Percentiles rank a stretch among this genome's conserved stretches.
Conservation (phyloP, 2,888 invertebrate species). For the Rhingia rostrata region DNA sequence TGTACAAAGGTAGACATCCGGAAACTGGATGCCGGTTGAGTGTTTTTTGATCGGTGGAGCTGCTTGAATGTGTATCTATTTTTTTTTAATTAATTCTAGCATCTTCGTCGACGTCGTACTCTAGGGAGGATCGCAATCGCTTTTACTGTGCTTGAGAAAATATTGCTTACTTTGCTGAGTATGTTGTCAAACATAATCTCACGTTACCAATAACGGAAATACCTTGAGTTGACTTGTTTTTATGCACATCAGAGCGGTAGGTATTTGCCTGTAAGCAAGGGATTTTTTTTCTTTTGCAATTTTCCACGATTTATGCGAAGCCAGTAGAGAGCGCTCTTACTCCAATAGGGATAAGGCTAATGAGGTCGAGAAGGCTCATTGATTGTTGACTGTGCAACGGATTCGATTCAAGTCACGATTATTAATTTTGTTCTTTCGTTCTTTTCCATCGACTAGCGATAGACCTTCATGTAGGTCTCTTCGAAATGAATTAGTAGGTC, state of each 20-base stretch:
- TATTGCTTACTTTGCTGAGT: constrained; percentile 12
- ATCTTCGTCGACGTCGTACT: constrained; percentile 1
- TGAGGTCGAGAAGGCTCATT: constrained; percentile 58
- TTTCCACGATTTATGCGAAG: constrained; percentile 36
- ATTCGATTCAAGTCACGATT: constrained; percentile 61
- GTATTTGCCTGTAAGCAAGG: constrained; percentile 31
- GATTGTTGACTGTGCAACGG: constrained; percentile 47
- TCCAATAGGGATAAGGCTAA: constrained; percentile 25
- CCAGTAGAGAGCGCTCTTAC: not conserved
- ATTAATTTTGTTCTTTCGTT: constrained; percentile 40
- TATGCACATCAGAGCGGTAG: constrained; percentile 8
- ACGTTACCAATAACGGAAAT: constrained; percentile 67
- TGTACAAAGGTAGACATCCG: constrained; percentile 6
- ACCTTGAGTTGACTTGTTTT: constrained; percentile 36
- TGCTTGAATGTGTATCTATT: constrained; percentile 7
- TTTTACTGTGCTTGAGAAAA: constrained; percentile 33
- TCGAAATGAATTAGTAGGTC: constrained; percentile 25
- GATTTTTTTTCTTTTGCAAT: constrained; percentile 30
- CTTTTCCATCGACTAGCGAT: not conserved
- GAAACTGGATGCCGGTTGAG: not conserved
- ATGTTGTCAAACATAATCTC: constrained; percentile 56
- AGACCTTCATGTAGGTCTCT: not conserved
- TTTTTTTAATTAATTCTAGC: constrained; percentile 60
- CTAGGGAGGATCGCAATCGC: constrained; percentile 24
- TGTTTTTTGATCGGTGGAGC: not conserved